These are phyloP conservation scores for Salarias fasciatus DNA, from an alignment of 2,797 vertebrate genomes.

Conservation along the genomic window DNA sequence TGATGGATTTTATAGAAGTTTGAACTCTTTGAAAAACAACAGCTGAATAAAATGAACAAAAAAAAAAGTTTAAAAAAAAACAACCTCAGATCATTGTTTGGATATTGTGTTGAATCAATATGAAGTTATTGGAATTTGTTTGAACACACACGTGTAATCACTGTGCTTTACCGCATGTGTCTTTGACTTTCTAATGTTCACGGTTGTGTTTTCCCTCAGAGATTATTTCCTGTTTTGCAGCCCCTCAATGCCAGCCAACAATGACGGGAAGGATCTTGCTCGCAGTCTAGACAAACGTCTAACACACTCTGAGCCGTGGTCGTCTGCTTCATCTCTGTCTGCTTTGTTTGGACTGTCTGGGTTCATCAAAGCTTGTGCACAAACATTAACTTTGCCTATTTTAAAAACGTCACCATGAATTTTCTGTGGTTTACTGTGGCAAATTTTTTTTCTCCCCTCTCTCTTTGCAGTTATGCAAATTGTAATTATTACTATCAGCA, in stretches of 20 bases:
- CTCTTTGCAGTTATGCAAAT: background rate
- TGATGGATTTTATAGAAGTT: no score
- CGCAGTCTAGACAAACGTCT: constrained; percentile 73
- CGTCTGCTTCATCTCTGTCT: constrained; percentile 39
- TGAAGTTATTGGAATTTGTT: no score
- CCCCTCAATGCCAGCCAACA: constrained; percentile 69
- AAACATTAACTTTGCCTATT: constrained; percentile 7
- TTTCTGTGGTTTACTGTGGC: no score
- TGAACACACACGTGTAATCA: background rate
- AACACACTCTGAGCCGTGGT: constrained; percentile 46
- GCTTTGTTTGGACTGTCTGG: constrained; percentile 42
- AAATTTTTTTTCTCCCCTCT: background rate
- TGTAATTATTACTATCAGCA: constrained; percentile 7
- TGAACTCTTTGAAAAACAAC: no score
- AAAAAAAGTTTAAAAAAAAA: no score
- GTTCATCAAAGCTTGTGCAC: constrained; percentile 21
- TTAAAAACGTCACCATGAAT: no score
- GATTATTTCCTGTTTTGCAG: constrained; percentile 78
- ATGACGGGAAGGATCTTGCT: constrained; percentile 77
- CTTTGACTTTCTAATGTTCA: constrained; percentile 37
- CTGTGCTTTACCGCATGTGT: background rate
- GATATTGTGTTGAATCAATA: no score
- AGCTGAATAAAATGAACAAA: no score
- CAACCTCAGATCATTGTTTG: no score
- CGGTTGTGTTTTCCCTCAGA: constrained; percentile 51